A percentile compares a stretch with the other conserved stretches of the same genome.
Evolutionary conservation across 1,140 invertebrate genomes (phyloP).

Genomic region (Dreissena rostriformis): DNA sequence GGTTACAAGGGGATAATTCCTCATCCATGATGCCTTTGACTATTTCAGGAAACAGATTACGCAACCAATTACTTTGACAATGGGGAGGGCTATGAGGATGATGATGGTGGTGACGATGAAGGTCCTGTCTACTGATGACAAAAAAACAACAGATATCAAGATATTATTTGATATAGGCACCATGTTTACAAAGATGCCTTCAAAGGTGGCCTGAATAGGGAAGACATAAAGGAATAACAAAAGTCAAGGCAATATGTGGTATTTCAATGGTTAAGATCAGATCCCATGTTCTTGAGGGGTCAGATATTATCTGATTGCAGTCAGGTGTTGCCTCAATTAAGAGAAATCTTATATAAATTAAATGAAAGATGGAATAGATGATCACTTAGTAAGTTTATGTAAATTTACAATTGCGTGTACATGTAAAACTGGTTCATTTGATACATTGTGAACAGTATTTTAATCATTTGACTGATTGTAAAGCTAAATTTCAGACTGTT

Average conservation of each 20-base stretch:
- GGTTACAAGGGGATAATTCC: no score
- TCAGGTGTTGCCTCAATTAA: no score
- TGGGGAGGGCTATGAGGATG: constrained; percentile 78
- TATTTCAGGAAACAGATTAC: constrained; percentile 79
- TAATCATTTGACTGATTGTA: no score
- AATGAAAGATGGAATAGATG: no score
- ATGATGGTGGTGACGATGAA: constrained; percentile 79
- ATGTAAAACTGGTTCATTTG: no score
- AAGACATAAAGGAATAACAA: background rate
- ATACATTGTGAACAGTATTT: no score
- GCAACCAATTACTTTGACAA: constrained; percentile 80
- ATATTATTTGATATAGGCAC: background rate
- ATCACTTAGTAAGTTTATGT: no score
- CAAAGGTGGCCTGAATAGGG: background rate
- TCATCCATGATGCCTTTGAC: constrained; percentile 11
- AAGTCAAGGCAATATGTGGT: no score
- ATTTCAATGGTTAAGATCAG: background rate
- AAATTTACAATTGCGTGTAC: no score
- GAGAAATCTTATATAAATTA: no score
- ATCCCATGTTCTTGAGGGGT: background rate
- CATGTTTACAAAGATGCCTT: background rate
- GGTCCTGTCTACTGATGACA: constrained; percentile 69
- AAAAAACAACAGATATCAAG: background rate
- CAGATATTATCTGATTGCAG: background rate
- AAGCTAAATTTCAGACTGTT: no score